Evolutionary conservation across 2,797 vertebrate species (phyloP).

Genomic region (Avahi laniger): DNA sequence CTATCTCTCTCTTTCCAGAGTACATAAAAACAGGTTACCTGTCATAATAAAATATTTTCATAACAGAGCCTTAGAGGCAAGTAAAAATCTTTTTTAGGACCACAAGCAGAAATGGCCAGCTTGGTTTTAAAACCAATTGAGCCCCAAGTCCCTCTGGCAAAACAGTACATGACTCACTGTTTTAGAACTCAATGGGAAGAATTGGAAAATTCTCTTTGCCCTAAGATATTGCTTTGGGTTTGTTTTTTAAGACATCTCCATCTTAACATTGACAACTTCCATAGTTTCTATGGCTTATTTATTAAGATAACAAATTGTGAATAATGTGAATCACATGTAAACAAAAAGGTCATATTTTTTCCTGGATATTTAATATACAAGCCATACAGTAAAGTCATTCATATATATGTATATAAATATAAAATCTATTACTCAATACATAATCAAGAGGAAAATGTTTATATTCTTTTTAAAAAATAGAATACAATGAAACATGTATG

Average conservation of each 20-base stretch:
- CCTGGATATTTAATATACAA: not conserved
- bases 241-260: constrained; percentile 40
- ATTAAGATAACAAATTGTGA: not conserved
- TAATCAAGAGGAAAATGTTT: not conserved
- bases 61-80: constrained; percentile 22
- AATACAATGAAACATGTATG: not conserved
- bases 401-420: not conserved
- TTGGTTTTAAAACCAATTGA: constrained; percentile 35
- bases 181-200: constrained; percentile 48
- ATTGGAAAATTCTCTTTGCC: constrained; percentile 35
- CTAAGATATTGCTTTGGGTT: constrained; percentile 36
- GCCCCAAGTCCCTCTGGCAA: constrained; percentile 34
- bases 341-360: not conserved
- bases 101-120: not conserved
- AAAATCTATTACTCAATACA: not conserved
- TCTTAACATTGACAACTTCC: constrained; percentile 33
- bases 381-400: not conserved
- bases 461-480: constrained; percentile 20
- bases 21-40: constrained; percentile 22
- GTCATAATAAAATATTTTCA: constrained; percentile 35
- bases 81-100: constrained; percentile 45
- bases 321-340: constrained; percentile 15
- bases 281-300: constrained; percentile 15
- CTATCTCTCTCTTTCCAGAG: constrained; percentile 28
- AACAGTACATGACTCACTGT: constrained; percentile 23